phyloP scores from a whole-genome alignment of 2,113 vertebrate genomes.

The Tragelaphus scriptus region DNA sequence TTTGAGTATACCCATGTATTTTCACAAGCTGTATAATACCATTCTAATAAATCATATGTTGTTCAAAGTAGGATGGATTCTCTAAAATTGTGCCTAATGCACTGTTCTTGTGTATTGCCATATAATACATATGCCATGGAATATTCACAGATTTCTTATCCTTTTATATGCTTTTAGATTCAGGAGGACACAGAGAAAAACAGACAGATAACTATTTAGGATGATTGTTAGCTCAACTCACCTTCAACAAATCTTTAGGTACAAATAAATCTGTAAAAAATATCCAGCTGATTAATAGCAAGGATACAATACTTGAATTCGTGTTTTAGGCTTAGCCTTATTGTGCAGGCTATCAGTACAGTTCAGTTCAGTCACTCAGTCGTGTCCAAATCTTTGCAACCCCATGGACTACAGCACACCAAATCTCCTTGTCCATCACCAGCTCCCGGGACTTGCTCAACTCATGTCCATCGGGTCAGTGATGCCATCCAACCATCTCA shows the following conservation, averaged over 20 bases:
- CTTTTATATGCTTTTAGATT: background rate
- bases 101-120: background rate
- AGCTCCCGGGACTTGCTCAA: background rate
- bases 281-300: background rate
- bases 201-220: background rate
- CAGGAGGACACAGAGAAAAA: background rate
- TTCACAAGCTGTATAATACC: background rate
- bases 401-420: background rate
- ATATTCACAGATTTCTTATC: background rate
- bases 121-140: background rate
- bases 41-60: background rate
- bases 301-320: background rate
- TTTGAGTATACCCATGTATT: background rate
- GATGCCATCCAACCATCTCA: background rate
- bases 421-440: background rate
- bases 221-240: background rate
- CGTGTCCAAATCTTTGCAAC: accelerated
- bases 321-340: background rate
- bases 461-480: accelerated
- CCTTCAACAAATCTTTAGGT: background rate
- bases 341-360: background rate
- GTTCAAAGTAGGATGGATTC: background rate
- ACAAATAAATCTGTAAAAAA: background rate
- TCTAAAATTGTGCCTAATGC: background rate
- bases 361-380: background rate